Evolutionary conservation across 2,797 vertebrate genomes (phyloP).

Genomic region (Spondyliosoma cantharus): DNA sequence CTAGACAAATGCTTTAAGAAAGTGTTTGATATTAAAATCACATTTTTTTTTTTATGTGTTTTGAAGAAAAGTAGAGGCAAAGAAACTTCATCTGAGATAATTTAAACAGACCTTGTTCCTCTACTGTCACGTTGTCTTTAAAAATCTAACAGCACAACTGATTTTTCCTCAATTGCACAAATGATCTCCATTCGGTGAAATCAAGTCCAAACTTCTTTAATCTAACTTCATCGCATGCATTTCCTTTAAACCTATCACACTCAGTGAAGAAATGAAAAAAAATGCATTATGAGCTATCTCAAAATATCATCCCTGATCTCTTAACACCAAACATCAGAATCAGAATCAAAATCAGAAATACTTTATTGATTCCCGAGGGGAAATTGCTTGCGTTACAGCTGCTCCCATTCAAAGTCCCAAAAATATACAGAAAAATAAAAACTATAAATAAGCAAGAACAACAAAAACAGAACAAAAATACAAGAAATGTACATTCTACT

Average conservation of each 20-base stretch:
- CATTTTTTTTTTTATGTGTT: neutral
- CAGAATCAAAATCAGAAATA: too few relatives aligned
- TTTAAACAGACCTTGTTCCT: neutral
- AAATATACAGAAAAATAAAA: too few relatives aligned
- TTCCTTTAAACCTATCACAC: neutral
- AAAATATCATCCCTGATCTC: neutral
- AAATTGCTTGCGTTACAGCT: too few relatives aligned
- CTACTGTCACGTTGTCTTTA: too few relatives aligned
- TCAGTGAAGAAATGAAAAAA: neutral
- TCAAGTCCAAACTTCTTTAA: neutral
- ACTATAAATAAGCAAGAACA: too few relatives aligned
- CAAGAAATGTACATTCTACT: too few relatives aligned
- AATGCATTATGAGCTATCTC: neutral
- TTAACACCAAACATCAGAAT: neutral
- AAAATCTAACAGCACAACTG: neutral
- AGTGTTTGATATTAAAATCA: neutral
- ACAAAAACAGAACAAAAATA: too few relatives aligned
- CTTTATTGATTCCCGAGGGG: too few relatives aligned
- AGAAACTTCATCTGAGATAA: neutral
- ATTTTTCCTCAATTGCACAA: neutral
- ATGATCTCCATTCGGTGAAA: neutral
- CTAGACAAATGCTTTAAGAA: neutral
- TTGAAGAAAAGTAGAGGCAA: neutral
- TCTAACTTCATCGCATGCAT: neutral
- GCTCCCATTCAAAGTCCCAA: too few relatives aligned